These are phyloP conservation scores for Andrena haemorrhoa DNA, from an alignment of 2,888 invertebrate species.

Conservation along the genomic window DNA sequence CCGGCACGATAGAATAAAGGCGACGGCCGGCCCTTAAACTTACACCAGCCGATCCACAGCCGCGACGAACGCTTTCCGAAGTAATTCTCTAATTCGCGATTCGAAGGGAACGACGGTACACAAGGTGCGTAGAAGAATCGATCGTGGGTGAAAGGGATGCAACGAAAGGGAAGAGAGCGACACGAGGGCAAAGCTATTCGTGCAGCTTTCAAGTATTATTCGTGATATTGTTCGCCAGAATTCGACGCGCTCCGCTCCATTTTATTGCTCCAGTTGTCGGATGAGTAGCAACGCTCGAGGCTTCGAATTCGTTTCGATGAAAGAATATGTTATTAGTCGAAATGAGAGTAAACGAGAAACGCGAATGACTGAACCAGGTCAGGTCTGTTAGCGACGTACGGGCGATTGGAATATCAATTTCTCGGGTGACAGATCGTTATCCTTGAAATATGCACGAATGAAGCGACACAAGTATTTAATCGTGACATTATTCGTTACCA, in stretches of 20 bases:
- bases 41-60: constrained; percentile 45
- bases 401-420: neutral
- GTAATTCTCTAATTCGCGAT: constrained; percentile 36
- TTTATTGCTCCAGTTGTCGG: neutral
- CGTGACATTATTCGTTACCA: neutral
- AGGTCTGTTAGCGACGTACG: too few relatives aligned
- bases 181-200: neutral
- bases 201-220: neutral
- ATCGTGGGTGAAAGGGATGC: neutral
- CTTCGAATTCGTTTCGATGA: too few relatives aligned
- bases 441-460: neutral
- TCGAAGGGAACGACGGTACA: neutral
- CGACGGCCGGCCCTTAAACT: constrained; percentile 56
- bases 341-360: constrained; percentile 1
- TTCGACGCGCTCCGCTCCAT: neutral
- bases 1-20: constrained; percentile 56
- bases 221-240: neutral
- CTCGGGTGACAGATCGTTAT: neutral
- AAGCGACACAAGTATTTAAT: neutral
- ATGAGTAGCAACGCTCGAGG: too few relatives aligned
- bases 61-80: constrained; percentile 20
- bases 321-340: too few relatives aligned
- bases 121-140: too few relatives aligned
- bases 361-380: too few relatives aligned
- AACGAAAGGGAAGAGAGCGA: neutral